These are phyloP conservation scores for Pithys albifrons DNA, from an alignment of 2,113 vertebrate genomes.

Conservation along the genomic window DNA sequence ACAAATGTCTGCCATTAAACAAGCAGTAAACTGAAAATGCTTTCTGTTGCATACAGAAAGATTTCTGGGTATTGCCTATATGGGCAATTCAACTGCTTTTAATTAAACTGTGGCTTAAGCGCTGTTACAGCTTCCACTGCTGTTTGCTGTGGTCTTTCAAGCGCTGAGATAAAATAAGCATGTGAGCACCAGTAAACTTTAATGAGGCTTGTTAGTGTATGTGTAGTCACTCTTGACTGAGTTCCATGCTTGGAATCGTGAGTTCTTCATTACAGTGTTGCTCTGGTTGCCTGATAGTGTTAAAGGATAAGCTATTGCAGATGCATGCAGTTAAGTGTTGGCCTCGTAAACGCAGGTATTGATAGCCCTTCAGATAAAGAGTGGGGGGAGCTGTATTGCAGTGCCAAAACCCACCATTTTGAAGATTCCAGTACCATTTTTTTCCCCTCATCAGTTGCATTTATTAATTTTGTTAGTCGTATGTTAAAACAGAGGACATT, in stretches of 20 bases:
- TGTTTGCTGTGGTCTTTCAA: not conserved
- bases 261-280: conserved; percentile 13
- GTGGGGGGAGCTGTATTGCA: not conserved
- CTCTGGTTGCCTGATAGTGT: not conserved
- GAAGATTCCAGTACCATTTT: fast-evolving
- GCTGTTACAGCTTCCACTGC: not conserved
- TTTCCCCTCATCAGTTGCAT: not conserved
- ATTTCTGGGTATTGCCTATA: not conserved
- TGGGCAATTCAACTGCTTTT: not conserved
- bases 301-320: conserved; percentile 16
- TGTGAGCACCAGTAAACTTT: not conserved
- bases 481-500: not conserved
- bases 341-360: not conserved
- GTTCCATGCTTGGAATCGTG: conserved; percentile 18
- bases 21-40: not conserved
- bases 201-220: not conserved
- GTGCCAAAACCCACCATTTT: not conserved
- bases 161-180: not conserved
- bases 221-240: not conserved
- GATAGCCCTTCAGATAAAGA: not conserved
- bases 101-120: not conserved
- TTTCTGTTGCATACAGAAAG: not conserved
- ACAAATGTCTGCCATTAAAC: not conserved
- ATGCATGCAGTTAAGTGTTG: not conserved
- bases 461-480: conserved; percentile 6